Evolutionary conservation across 1,140 invertebrate genomes (phyloP).

Genomic region (Leptinotarsa undecemlineata): DNA sequence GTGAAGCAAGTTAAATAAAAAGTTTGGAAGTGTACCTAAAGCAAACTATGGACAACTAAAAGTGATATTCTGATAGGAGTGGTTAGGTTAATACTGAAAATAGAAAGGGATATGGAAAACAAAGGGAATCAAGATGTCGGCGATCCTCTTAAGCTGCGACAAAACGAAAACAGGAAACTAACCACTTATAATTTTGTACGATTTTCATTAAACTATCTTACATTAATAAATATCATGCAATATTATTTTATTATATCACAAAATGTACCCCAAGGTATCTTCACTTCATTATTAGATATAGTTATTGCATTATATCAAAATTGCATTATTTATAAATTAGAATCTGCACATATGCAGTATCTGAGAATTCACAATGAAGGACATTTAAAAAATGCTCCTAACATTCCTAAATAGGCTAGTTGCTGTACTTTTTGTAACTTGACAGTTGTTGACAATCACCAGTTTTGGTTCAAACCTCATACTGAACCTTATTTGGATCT

Average conservation of each 20-base stretch:
- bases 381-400: too few relatives aligned
- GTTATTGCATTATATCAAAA: too few relatives aligned
- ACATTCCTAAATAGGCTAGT: too few relatives aligned
- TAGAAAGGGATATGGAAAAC: constrained; percentile 9
- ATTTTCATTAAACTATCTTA: neutral
- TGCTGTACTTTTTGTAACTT: too few relatives aligned
- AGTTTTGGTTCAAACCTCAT: too few relatives aligned
- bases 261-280: too few relatives aligned
- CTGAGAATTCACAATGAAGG: too few relatives aligned
- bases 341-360: too few relatives aligned
- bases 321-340: too few relatives aligned
- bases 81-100: neutral
- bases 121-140: constrained; percentile 44
- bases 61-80: constrained; percentile 16
- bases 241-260: neutral
- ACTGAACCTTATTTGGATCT: too few relatives aligned
- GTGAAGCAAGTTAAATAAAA: constrained; percentile 27
- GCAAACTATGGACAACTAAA: constrained; percentile 26
- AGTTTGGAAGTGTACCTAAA: constrained; percentile 7
- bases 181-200: constrained; percentile 34
- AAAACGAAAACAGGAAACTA: constrained; percentile 57
- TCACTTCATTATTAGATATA: too few relatives aligned
- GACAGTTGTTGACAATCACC: too few relatives aligned
- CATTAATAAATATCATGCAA: neutral
- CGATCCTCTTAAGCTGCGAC: constrained; percentile 54